Conservation (phyloP, 2,797 vertebrate species). For the Urosaurus nigricauda region DNA sequence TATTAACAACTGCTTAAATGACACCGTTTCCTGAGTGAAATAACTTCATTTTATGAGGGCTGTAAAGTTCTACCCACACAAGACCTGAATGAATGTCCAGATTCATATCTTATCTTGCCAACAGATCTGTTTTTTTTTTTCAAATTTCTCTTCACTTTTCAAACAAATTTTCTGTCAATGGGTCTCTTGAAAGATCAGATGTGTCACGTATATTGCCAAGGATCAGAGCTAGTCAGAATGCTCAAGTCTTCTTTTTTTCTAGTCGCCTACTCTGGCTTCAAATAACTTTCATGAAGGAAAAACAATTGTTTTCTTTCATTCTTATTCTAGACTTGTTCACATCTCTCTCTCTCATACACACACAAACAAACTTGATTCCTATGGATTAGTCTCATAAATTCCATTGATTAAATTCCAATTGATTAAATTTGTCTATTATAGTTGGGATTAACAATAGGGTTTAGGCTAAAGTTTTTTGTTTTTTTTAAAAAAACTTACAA, state of each 20-base stretch:
- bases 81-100: conserved; percentile 5
- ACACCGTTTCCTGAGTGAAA: conserved; percentile 30
- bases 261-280: not conserved
- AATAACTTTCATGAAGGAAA: conserved; percentile 22
- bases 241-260: not conserved
- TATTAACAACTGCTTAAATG: conserved; percentile 24
- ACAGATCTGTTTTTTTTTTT: conserved; percentile 1
- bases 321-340: not conserved
- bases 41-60: not conserved
- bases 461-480: not conserved
- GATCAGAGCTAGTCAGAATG: not conserved
- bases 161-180: not conserved
- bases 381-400: not conserved
- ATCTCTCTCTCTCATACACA: too few relatives aligned
- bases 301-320: conserved; percentile 4
- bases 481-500: too few relatives aligned
- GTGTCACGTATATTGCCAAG: not conserved
- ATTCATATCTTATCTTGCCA: conserved; percentile 30
- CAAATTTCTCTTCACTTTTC: conserved; percentile 7
- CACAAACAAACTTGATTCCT: not conserved
- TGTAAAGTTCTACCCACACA: not conserved
- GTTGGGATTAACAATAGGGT: too few relatives aligned
- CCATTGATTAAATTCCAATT: not conserved
- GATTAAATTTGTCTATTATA: too few relatives aligned
- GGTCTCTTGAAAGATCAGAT: not conserved